These are phyloP conservation scores for Penaeus indicus DNA, from an alignment of 1,140 invertebrate genomes.

Conservation along the genomic window DNA sequence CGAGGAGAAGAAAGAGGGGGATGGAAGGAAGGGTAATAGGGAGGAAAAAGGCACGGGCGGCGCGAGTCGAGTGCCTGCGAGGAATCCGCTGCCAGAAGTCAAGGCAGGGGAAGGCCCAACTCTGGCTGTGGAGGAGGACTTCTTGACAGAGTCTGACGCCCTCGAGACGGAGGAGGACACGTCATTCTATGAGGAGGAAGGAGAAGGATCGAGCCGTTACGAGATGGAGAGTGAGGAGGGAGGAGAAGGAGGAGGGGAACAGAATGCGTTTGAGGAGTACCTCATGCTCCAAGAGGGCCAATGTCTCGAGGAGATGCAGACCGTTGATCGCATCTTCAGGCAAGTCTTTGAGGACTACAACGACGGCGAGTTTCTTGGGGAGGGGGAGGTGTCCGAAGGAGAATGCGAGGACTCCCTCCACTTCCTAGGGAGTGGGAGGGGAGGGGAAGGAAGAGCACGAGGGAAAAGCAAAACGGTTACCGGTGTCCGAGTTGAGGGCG, in stretches of 20 bases:
- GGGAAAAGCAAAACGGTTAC: not conserved
- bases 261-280: not conserved
- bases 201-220: not conserved
- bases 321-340: constrained; percentile 51
- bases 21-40: not conserved
- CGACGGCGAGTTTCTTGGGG: constrained; percentile 22
- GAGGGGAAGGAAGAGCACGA: not conserved
- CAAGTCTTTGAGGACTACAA: constrained; percentile 44
- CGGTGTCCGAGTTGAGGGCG: too few relatives aligned
- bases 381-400: not conserved
- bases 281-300: constrained; percentile 33
- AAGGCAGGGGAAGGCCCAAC: too few relatives aligned
- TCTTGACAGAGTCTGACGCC: too few relatives aligned
- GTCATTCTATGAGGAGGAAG: not conserved
- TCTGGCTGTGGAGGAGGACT: too few relatives aligned
- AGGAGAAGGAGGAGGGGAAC: not conserved
- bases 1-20: not conserved
- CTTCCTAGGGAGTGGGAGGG: not conserved
- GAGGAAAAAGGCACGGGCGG: too few relatives aligned
- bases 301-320: constrained; percentile 42
- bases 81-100: too few relatives aligned
- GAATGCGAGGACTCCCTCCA: not conserved
- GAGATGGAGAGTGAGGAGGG: not conserved
- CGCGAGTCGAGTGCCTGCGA: too few relatives aligned
- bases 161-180: too few relatives aligned